Percentiles rank a stretch among this genome's conserved stretches.
phyloP scores from a whole-genome alignment of 2,113 vertebrate genomes.

The Irena cyanogastra region DNA sequence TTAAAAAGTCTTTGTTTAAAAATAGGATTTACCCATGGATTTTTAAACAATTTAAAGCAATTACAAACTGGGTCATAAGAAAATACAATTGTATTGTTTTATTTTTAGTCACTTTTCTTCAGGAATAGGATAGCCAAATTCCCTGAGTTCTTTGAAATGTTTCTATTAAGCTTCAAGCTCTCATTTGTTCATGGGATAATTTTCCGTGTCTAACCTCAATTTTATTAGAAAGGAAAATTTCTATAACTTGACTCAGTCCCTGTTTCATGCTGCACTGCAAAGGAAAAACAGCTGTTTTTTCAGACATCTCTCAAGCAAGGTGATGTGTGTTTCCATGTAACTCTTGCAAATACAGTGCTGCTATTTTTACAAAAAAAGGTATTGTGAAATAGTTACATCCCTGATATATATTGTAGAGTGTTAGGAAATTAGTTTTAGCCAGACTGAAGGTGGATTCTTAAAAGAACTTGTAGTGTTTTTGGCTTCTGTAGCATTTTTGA shows the following conservation, averaged over 20 bases:
- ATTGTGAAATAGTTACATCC: background rate
- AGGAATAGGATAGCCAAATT: background rate
- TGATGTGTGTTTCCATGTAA: background rate
- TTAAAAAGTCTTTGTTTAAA: background rate
- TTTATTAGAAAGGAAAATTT: conserved; percentile 38
- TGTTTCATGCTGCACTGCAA: background rate
- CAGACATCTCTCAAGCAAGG: background rate
- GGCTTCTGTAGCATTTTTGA: background rate
- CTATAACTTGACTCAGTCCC: background rate
- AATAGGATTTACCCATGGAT: background rate
- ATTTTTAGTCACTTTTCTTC: background rate
- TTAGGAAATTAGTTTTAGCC: background rate
- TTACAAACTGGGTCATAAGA: background rate
- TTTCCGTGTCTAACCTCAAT: background rate
- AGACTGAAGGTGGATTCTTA: background rate
- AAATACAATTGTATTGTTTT: background rate
- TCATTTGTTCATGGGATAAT: background rate
- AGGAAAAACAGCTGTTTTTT: conserved; percentile 6
- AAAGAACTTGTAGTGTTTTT: background rate
- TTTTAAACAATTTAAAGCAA: background rate
- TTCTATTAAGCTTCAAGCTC: background rate
- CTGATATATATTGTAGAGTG: background rate
- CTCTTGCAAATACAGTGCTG: background rate
- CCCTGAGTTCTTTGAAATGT: background rate
- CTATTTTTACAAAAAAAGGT: background rate